These are phyloP conservation scores for Eidolon dupreanum DNA, from an alignment of 2,797 vertebrate genomes.

Conservation along the genomic window DNA sequence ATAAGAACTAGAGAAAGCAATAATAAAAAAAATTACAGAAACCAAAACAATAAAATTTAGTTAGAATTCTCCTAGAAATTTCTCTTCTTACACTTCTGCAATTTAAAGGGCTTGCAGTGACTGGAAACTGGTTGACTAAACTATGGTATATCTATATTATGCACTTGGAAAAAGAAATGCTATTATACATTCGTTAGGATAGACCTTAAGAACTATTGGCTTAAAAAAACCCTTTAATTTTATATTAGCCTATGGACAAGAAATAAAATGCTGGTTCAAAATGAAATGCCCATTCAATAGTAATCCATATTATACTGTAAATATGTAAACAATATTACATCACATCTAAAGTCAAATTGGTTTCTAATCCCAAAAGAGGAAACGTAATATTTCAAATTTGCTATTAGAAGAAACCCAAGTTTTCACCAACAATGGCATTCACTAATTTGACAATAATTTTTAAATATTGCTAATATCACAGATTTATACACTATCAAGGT, in stretches of 20 bases:
- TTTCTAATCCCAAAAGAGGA: neutral
- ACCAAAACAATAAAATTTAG: constrained; percentile 15
- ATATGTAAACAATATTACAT: neutral
- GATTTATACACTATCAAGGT: neutral
- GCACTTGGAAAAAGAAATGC: neutral
- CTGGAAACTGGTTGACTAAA: neutral
- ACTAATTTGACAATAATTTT: neutral
- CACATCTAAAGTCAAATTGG: neutral
- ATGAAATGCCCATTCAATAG: neutral
- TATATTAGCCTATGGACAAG: neutral
- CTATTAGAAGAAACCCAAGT: neutral
- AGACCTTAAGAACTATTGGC: neutral
- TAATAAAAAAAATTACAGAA: neutral
- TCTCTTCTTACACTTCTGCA: neutral
- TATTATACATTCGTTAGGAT: neutral
- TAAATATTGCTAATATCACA: neutral
- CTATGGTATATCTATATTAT: neutral
- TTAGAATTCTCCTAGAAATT: neutral
- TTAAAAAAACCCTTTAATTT: neutral
- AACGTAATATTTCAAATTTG: neutral
- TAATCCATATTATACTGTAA: neutral
- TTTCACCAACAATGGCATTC: neutral
- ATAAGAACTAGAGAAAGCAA: neutral
- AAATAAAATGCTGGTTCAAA: neutral
- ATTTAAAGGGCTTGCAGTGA: neutral